Conservation (phyloP, 2,113 vertebrate species). For the Gymnarchus niloticus region DNA sequence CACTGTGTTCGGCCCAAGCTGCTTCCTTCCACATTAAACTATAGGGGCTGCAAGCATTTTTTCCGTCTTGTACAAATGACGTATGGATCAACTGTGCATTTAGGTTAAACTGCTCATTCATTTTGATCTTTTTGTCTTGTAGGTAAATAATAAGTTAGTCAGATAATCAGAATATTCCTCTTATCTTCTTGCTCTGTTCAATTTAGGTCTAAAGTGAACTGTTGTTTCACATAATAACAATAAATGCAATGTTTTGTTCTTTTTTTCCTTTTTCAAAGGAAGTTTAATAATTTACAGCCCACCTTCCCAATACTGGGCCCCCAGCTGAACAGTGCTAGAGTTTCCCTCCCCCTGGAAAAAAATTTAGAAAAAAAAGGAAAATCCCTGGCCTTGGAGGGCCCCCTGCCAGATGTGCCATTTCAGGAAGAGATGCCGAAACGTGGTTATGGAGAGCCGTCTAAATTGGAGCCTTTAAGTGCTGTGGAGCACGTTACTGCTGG, state of each 20-base stretch:
- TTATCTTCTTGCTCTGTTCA: neutral
- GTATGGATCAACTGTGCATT: neutral
- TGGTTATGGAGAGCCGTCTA: neutral
- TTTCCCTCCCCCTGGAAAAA: neutral
- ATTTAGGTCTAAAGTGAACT: neutral
- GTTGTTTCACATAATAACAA: neutral
- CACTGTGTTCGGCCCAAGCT: neutral
- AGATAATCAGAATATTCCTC: neutral
- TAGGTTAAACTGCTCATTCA: neutral
- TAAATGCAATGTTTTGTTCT: neutral
- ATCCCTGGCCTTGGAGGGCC: neutral
- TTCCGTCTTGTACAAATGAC: neutral
- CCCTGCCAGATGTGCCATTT: neutral
- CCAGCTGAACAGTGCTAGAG: neutral
- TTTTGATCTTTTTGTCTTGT: neutral
- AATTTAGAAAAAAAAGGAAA: neutral
- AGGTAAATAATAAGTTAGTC: neutral
- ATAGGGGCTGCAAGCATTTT: neutral
- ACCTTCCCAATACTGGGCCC: slow-evolving; percentile 6
- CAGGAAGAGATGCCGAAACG: neutral
- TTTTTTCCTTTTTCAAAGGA: neutral
- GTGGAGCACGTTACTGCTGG: too few relatives aligned
- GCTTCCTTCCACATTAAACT: slow-evolving; percentile 1
- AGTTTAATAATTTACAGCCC: neutral
- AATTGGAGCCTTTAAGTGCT: neutral